These are phyloP conservation scores for Myiagra hebetior DNA, from an alignment of 2,113 vertebrate genomes.

Conservation along the genomic window DNA sequence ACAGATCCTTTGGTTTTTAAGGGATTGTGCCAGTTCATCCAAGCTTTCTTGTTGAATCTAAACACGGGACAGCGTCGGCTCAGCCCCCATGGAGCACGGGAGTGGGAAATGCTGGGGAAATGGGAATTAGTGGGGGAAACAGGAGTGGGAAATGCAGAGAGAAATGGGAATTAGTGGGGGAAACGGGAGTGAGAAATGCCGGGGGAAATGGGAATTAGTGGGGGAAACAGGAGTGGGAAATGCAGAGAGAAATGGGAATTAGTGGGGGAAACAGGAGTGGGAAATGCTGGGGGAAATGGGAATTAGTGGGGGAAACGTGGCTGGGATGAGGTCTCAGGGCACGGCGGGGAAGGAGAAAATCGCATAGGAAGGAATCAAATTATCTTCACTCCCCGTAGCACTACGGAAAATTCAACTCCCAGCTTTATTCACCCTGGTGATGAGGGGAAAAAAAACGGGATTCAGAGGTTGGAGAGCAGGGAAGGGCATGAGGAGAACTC, in stretches of 20 bases:
- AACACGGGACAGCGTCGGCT: neutral
- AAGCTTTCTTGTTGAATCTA: accelerated
- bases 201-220: neutral
- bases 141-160: neutral
- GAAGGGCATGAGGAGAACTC: neutral
- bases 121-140: neutral
- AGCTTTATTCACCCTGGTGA: neutral
- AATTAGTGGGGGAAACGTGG: neutral
- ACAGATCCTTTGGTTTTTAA: accelerated
- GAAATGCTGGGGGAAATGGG: neutral
- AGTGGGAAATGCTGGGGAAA: neutral
- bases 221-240: neutral
- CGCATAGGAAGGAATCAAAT: accelerated
- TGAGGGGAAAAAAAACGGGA: neutral
- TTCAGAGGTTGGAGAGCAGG: neutral
- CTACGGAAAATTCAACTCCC: neutral
- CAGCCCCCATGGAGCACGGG: neutral
- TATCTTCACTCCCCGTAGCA: neutral
- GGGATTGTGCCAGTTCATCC: neutral
- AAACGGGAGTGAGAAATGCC: neutral
- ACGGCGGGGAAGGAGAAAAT: accelerated
- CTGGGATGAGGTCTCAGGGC: neutral
- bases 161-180: no score
- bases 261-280: neutral
- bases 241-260: neutral